Percentiles rank a stretch among this genome's conserved stretches.
Conservation (phyloP, 2,797 vertebrate genomes). For the Caiman crocodilus region DNA sequence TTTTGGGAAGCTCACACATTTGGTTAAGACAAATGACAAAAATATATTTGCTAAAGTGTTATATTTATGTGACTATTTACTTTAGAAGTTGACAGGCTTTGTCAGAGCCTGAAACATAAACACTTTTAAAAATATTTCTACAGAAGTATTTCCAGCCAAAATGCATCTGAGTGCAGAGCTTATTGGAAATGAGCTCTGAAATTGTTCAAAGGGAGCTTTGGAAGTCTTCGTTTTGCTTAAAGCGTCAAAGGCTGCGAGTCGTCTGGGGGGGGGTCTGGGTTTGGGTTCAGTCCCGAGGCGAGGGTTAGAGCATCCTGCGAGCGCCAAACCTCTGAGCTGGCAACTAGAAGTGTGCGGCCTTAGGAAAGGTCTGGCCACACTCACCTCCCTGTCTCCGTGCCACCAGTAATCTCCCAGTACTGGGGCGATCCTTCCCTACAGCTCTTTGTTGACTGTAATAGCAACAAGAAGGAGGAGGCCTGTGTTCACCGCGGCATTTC, state of each 20-base stretch:
- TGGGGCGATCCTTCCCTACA: not conserved
- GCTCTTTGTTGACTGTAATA: not conserved
- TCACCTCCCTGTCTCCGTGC: not conserved
- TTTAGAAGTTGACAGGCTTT: not conserved
- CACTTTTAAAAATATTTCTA: not conserved
- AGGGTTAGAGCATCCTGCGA: not conserved
- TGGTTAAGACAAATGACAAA: not conserved
- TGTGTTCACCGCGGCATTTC: not conserved
- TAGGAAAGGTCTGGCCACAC: not conserved
- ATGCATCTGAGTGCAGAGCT: rapidly evolving
- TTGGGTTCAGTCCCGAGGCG: rapidly evolving
- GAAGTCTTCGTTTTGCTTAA: not conserved
- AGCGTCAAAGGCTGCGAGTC: rapidly evolving
- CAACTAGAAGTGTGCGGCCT: not conserved
- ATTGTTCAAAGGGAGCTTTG: not conserved
- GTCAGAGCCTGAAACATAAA: not conserved
- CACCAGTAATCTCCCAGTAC: not conserved
- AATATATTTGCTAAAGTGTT: rapidly evolving
- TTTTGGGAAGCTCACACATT: not conserved
- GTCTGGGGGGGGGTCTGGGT: rapidly evolving
- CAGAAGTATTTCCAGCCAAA: not conserved
- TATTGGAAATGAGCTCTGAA: not conserved
- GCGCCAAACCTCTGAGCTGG: not conserved
- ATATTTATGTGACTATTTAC: not conserved
- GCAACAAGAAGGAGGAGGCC: not conserved